These are phyloP conservation scores for Saxidomus purpurata DNA, from an alignment of 1,140 invertebrate genomes.

Conservation along the genomic window DNA sequence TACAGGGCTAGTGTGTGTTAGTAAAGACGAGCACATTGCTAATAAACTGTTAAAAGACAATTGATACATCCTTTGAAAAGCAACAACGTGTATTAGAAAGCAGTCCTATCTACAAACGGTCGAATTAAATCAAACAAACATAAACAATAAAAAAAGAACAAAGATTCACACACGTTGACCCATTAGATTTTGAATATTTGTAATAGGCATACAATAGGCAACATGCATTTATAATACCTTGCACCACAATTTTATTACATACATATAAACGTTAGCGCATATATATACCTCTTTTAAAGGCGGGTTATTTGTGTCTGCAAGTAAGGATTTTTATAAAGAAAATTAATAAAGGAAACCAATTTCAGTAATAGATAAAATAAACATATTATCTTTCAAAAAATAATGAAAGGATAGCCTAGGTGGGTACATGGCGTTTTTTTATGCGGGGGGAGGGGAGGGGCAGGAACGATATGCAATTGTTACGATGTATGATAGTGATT, in stretches of 20 bases:
- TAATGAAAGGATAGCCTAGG: too few relatives aligned
- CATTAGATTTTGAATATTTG: background rate
- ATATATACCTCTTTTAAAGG: conserved; percentile 53
- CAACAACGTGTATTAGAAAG: background rate
- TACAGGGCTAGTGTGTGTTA: too few relatives aligned
- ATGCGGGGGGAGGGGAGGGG: too few relatives aligned
- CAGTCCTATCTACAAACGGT: background rate
- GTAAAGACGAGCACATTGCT: background rate
- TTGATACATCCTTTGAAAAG: background rate
- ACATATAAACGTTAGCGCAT: conserved; percentile 2
- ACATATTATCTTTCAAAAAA: too few relatives aligned
- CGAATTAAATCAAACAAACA: background rate
- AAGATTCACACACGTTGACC: background rate
- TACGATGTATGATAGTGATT: too few relatives aligned
- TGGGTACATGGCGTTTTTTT: too few relatives aligned
- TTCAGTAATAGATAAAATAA: too few relatives aligned
- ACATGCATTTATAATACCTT: conserved; percentile 41
- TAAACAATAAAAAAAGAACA: background rate
- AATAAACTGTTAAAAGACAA: background rate
- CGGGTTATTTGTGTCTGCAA: conserved; percentile 59
- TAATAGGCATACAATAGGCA: conserved; percentile 23
- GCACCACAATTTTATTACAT: conserved; percentile 10
- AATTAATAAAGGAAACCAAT: too few relatives aligned
- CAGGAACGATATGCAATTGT: too few relatives aligned
- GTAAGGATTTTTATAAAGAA: background rate